phyloP scores from a whole-genome alignment of 2,113 vertebrate genomes.

The Cyanoderma ruficeps region DNA sequence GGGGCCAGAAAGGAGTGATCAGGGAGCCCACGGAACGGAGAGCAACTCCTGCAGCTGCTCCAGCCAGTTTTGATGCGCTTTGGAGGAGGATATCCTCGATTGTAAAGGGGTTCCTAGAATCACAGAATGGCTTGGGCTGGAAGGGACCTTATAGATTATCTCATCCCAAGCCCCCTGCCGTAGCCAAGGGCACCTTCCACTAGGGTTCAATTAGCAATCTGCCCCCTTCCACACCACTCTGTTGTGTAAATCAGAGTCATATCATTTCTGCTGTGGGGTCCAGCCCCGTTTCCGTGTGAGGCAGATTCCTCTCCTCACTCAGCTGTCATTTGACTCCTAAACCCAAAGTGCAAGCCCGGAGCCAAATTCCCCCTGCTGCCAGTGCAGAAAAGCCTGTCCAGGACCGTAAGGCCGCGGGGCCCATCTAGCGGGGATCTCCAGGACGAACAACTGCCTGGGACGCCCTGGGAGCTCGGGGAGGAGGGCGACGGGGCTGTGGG shows the following conservation, averaged over 20 bases:
- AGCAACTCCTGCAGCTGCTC: neutral
- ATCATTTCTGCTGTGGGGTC: neutral
- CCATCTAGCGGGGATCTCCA: neutral
- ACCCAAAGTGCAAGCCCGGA: neutral
- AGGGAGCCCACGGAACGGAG: accelerated
- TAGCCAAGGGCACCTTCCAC: neutral
- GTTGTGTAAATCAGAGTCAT: neutral
- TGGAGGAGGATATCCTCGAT: neutral
- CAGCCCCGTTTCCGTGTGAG: neutral
- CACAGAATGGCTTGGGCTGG: neutral
- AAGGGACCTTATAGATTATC: neutral
- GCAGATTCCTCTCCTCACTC: neutral
- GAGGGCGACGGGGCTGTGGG: neutral
- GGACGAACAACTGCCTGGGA: neutral
- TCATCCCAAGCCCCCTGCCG: accelerated
- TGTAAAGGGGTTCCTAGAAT: neutral
- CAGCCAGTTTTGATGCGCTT: neutral
- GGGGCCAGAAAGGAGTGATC: neutral
- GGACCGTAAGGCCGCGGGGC: neutral
- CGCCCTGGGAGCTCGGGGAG: neutral
- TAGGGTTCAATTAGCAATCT: neutral
- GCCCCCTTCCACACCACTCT: neutral
- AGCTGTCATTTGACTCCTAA: neutral
- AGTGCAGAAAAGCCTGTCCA: accelerated
- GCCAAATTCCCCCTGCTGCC: neutral